Base-by-base conservation (phyloP, 2,113 vertebrate species). In the Chauna torquata region DNA sequence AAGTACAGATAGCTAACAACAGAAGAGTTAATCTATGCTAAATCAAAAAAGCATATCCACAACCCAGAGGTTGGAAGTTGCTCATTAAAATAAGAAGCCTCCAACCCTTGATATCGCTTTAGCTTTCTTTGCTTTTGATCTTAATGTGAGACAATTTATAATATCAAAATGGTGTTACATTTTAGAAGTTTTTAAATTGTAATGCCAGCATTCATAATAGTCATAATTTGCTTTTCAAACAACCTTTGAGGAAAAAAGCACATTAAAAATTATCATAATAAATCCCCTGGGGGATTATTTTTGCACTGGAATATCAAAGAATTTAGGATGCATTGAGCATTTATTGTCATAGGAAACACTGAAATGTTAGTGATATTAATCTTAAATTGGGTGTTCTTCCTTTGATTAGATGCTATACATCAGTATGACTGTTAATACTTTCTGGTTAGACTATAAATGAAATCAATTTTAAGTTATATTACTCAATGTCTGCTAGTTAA, bases 201-300 rank as follows among this genome's bases (percentile, higher is more conserved):
- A 97, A 97, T 96, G 94, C 71, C 42, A 82, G 81, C 75, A 92
- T 93, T 94, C 72, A 89, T 94, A 95, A 95, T 88, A 77, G 86
- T 88, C 94, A 85, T 79, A 95, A 96, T 96, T 97, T 96, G 84
- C 92, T 92, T 97, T 95, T 97, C 91, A 96, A 96, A 96, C 57
- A 49, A 94, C 94, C 49, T 90, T 85, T 95, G 82, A 96, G 74
- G 92, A 97, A 85, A 96, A 97, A 95, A 92, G 89, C 70, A 85
- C 89, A 97, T 95, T 95, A 96, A 97, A 97, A 93, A 90, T 86
- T 68, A 96, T 93, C 88, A 85, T 96, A 97, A 97, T 96, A 95
- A 97, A 98, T 81, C 92, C 93, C 92, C 92, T 91, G 62, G 96
- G 94, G 96, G 91, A 97, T 95, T 93, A 91, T 72, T 74, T 96